These are phyloP conservation scores for Agapornis canus DNA, from an alignment of 2,797 vertebrate genomes.

Conservation along the genomic window DNA sequence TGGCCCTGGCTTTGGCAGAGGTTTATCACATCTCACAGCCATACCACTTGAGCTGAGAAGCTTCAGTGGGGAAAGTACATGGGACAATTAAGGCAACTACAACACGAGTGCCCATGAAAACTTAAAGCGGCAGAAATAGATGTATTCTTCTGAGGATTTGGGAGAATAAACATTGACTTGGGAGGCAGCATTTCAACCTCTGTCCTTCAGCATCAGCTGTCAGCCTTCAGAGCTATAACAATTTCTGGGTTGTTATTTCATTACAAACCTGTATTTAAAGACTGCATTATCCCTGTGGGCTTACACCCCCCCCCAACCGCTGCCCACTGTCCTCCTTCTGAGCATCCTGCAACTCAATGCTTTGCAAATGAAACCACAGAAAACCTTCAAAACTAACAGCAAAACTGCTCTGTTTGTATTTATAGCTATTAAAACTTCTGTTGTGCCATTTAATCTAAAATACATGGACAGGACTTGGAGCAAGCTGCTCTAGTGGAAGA, in stretches of 20 bases:
- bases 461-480: not conserved
- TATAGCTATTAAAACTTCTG: accelerated
- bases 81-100: not conserved
- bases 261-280: not conserved
- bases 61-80: slow-evolving; percentile 18
- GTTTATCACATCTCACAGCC: slow-evolving; percentile 36
- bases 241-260: not conserved
- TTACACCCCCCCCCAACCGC: not conserved
- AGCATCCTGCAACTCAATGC: not conserved
- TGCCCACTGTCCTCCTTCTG: accelerated
- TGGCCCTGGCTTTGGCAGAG: slow-evolving; percentile 2
- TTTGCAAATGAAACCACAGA: not conserved
- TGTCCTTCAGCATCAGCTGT: not conserved
- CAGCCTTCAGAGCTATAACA: not conserved
- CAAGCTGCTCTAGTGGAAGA: not conserved
- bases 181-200: not conserved
- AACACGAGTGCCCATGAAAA: not conserved
- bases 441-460: not conserved
- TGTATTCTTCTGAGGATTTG: not conserved
- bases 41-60: slow-evolving; percentile 32
- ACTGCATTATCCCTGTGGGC: accelerated
- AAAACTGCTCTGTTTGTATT: not conserved
- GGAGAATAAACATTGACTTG: not conserved
- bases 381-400: not conserved
- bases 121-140: not conserved